These are phyloP conservation scores for Sciurus niger DNA, from an alignment of 2,113 vertebrate genomes.

Conservation along the genomic window DNA sequence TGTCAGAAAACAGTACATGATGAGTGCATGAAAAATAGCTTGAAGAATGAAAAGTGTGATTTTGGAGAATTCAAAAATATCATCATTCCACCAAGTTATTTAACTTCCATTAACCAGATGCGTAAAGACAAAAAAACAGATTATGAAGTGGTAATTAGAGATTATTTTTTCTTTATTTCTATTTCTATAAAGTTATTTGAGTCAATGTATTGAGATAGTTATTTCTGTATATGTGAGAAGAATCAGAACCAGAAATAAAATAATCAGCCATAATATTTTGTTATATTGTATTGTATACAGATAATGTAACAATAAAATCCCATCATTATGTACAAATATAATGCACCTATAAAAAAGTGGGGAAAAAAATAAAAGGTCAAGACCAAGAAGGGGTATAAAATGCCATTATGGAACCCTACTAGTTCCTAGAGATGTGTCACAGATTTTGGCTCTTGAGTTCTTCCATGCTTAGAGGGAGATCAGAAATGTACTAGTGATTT, in stretches of 20 bases:
- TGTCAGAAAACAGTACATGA: slow-evolving; percentile 97
- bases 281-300: too few relatives aligned
- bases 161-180: slow-evolving; percentile 57
- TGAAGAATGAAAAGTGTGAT: slow-evolving; percentile 90
- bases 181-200: slow-evolving; percentile 26
- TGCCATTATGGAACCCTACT: background rate
- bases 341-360: too few relatives aligned
- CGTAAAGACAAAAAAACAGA: slow-evolving; percentile 91
- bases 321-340: background rate
- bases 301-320: too few relatives aligned
- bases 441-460: background rate
- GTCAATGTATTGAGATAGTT: background rate
- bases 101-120: slow-evolving; percentile 93
- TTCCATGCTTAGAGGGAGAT: background rate
- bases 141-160: slow-evolving; percentile 91
- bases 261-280: background rate
- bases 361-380: background rate
- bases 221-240: background rate
- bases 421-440: background rate
- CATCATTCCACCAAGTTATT: slow-evolving; percentile 96
- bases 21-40: slow-evolving; percentile 91
- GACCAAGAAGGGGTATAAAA: background rate
- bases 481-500: background rate
- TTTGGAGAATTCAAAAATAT: slow-evolving; percentile 96
- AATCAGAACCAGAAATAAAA: background rate